These are phyloP conservation scores for Microchirus variegatus DNA, from an alignment of 2,797 vertebrate species.

Conservation along the genomic window DNA sequence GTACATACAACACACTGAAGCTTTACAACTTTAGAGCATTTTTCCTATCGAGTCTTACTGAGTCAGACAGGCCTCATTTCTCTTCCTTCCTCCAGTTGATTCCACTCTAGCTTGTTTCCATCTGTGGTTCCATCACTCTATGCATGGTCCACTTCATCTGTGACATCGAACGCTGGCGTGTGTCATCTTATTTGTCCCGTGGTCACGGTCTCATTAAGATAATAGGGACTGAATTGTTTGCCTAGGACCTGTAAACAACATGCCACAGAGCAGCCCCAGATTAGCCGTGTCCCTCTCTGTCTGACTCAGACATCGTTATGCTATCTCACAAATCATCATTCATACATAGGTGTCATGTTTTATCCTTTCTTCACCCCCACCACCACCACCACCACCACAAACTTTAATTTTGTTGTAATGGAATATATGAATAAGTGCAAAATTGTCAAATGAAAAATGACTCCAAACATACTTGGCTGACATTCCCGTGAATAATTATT, in stretches of 20 bases:
- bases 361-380: conserved; percentile 5
- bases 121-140: conserved; percentile 25
- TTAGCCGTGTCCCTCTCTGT: conserved; percentile 42
- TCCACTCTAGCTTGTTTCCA: conserved; percentile 18
- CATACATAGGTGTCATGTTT: conserved; percentile 33
- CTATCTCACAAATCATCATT: conserved; percentile 37
- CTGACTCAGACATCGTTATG: conserved; percentile 21
- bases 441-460: conserved; percentile 29
- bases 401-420: conserved; percentile 23
- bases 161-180: conserved; percentile 39
- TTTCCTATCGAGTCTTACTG: too few species aligned
- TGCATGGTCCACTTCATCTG: conserved; percentile 39
- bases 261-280: conserved; percentile 49
- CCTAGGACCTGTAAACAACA: conserved; percentile 61
- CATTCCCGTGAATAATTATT: conserved; percentile 40
- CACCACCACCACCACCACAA: not conserved
- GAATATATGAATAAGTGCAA: conserved; percentile 6
- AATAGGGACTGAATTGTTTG: conserved; percentile 70
- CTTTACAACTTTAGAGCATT: too few species aligned
- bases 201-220: conserved; percentile 74
- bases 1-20: too few species aligned
- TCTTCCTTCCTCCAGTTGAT: conserved; percentile 16
- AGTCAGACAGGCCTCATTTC: too few species aligned
- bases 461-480: conserved; percentile 28
- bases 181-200: conserved; percentile 57